Conservation (phyloP, 64 coral and sea anemone species). For the Pachyseris speciosa region DNA sequence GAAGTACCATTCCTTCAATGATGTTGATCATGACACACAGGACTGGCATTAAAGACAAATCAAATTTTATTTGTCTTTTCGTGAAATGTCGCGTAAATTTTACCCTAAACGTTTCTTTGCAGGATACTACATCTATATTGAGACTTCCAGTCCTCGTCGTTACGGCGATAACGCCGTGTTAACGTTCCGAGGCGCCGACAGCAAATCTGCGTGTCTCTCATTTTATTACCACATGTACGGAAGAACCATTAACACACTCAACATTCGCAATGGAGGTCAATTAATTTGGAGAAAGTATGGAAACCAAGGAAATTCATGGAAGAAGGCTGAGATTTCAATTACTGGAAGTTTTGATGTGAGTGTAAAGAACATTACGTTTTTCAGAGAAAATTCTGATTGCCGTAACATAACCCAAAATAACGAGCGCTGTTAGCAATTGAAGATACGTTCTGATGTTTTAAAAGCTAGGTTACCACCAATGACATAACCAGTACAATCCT, state of each 20-base stretch:
- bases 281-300: background rate
- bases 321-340: background rate
- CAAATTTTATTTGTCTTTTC: too few relatives aligned
- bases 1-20: too few relatives aligned
- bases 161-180: background rate
- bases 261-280: background rate
- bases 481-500: too few relatives aligned
- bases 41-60: too few relatives aligned
- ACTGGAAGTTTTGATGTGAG: background rate
- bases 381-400: background rate
- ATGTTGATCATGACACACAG: too few relatives aligned
- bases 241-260: background rate
- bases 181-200: background rate
- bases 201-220: background rate
- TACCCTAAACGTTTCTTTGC: background rate
- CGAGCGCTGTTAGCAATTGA: too few relatives aligned
- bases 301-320: constrained; percentile 8
- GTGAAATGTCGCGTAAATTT: background rate
- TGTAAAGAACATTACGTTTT: background rate
- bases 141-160: background rate
- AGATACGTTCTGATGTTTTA: too few relatives aligned
- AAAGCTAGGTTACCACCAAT: too few relatives aligned
- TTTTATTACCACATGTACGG: constrained; percentile 53
- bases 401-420: too few relatives aligned
- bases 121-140: constrained; percentile 37